Conservation (phyloP, 2,888 invertebrate genomes). For the Ophioninae sp. region DNA sequence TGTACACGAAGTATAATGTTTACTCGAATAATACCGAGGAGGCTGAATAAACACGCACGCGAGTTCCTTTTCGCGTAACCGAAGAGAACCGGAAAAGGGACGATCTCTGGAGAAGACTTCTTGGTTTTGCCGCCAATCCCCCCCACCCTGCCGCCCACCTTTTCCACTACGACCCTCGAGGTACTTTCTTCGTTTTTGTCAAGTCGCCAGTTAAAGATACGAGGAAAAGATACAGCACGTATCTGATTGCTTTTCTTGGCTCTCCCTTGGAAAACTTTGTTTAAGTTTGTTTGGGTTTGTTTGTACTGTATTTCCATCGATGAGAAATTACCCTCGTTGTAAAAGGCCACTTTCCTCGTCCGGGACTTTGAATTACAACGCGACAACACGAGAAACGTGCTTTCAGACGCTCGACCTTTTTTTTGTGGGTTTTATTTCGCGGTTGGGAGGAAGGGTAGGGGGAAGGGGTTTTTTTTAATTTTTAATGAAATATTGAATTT, state of each 20-base stretch:
- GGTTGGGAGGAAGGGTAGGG: too few relatives aligned
- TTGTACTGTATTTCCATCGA: slow-evolving; percentile 40
- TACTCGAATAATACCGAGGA: slow-evolving; percentile 63
- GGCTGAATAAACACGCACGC: slow-evolving; percentile 58
- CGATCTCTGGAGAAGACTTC: slow-evolving; percentile 13
- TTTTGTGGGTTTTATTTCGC: too few relatives aligned
- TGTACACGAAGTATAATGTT: slow-evolving; percentile 56
- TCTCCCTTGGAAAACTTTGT: slow-evolving; percentile 55
- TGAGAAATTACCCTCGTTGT: slow-evolving; percentile 37
- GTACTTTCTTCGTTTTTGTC: slow-evolving; percentile 18
- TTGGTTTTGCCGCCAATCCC: not conserved
- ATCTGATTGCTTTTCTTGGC: slow-evolving; percentile 76
- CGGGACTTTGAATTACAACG: too few relatives aligned
- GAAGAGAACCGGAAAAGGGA: slow-evolving; percentile 30
- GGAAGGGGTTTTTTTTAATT: too few relatives aligned
- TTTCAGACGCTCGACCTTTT: slow-evolving; percentile 27
- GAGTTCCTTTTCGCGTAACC: slow-evolving; percentile 14
- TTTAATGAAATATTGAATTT: too few relatives aligned
- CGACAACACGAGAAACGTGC: too few relatives aligned
- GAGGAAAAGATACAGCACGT: slow-evolving; percentile 76
- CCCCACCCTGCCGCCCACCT: not conserved
- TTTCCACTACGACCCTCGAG: too few relatives aligned
- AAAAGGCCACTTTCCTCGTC: not conserved
- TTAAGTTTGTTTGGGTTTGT: slow-evolving; percentile 45
- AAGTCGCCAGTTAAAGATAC: slow-evolving; percentile 68